Conservation (phyloP, 2,113 vertebrate species). For the Mugil cephalus region DNA sequence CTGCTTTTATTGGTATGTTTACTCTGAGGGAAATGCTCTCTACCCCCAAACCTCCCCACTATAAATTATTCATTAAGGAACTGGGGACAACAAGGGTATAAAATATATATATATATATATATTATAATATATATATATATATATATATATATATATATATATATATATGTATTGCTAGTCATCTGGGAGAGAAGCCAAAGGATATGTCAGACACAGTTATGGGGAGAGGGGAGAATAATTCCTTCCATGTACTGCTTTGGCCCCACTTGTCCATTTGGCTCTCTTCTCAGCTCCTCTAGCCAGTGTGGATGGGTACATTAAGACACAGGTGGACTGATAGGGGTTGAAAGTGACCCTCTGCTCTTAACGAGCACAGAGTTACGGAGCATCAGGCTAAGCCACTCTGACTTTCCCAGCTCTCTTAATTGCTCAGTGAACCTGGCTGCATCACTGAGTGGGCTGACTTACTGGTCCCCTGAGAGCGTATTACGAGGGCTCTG, state of each 20-base stretch:
- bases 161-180: slow-evolving; percentile 74
- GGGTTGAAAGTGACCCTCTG: slow-evolving; percentile 79
- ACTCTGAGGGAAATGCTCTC: slow-evolving; percentile 68
- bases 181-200: slow-evolving; percentile 77
- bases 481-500: slow-evolving; percentile 75
- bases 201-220: slow-evolving; percentile 76
- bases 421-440: slow-evolving; percentile 81
- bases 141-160: too few relatives aligned
- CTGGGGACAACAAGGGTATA: slow-evolving; percentile 73
- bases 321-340: slow-evolving; percentile 75
- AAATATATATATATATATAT: slow-evolving; percentile 79
- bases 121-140: too few relatives aligned
- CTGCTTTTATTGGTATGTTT: slow-evolving; percentile 76
- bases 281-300: slow-evolving; percentile 50
- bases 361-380: slow-evolving; percentile 62
- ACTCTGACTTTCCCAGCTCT: slow-evolving; percentile 69
- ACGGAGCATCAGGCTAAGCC: slow-evolving; percentile 72
- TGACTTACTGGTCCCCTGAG: slow-evolving; percentile 74
- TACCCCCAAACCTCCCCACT: slow-evolving; percentile 41
- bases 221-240: slow-evolving; percentile 71
- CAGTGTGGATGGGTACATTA: slow-evolving; percentile 73
- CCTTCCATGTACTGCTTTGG: slow-evolving; percentile 56
- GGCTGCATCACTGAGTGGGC: slow-evolving; percentile 69
- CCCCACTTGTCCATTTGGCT: slow-evolving; percentile 69
- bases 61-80: slow-evolving; percentile 81